These are phyloP conservation scores for Cantharis rufa DNA, from an alignment of 2,888 invertebrate species.

Conservation along the genomic window DNA sequence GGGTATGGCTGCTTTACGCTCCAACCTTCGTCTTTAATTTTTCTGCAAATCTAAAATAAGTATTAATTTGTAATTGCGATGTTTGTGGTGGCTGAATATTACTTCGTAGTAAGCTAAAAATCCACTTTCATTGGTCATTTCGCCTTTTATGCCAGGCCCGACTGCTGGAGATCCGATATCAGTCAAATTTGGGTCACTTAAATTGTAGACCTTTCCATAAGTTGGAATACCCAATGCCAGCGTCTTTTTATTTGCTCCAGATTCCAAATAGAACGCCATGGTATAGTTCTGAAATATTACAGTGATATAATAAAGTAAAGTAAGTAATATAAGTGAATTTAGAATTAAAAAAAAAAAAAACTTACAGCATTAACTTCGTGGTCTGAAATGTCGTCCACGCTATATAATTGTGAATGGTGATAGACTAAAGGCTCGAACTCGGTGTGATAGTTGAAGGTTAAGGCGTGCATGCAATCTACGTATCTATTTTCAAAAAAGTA, in stretches of 20 bases:
- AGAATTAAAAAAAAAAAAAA: too few species aligned
- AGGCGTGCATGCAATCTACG: background rate
- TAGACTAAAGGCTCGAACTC: background rate
- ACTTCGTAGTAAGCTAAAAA: background rate
- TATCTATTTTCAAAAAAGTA: background rate
- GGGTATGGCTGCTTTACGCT: background rate
- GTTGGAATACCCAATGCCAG: background rate
- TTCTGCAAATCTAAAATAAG: background rate
- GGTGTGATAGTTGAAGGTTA: background rate
- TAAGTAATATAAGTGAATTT: too few species aligned
- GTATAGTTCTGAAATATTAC: background rate
- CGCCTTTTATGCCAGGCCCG: background rate
- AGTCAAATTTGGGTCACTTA: too few species aligned
- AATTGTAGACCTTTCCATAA: background rate
- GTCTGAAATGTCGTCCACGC: background rate
- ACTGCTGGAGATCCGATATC: background rate
- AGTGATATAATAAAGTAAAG: too few species aligned
- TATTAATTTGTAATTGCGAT: background rate
- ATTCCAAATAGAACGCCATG: background rate
- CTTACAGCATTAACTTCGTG: background rate
- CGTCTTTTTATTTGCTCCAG: background rate
- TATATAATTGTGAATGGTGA: background rate
- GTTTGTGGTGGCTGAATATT: background rate
- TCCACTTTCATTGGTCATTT: background rate
- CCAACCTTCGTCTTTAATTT: background rate